Evolutionary conservation across 2,113 vertebrate genomes (phyloP).

Genomic region (Candoia aspera): DNA sequence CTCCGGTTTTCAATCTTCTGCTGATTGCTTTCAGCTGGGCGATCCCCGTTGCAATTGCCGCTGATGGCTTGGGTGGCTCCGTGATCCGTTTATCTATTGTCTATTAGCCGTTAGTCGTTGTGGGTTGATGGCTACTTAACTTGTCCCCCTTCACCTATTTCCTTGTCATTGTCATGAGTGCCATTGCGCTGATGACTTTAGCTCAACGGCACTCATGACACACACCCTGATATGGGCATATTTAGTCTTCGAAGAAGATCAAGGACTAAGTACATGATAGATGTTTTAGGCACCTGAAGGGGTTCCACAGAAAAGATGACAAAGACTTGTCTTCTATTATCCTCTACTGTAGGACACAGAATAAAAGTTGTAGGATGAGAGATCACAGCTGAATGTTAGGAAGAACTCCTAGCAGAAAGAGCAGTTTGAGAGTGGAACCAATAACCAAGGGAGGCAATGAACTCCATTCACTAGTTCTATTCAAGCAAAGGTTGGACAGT

Average conservation of each 20-base stretch:
- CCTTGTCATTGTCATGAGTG: no score
- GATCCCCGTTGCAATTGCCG: no score
- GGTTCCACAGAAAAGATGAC: background rate
- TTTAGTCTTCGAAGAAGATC: background rate
- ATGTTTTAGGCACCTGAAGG: background rate
- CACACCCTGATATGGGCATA: slow-evolving; percentile 54
- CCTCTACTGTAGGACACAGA: background rate
- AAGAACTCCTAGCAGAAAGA: background rate
- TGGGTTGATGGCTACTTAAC: no score
- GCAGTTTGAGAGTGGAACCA: background rate
- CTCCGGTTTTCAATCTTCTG: no score
- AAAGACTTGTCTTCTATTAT: background rate
- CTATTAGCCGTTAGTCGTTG: no score
- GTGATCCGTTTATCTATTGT: no score
- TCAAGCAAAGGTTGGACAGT: background rate
- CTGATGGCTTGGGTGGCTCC: no score
- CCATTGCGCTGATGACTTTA: no score
- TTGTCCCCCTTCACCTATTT: no score
- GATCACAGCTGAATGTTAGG: background rate
- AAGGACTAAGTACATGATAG: slow-evolving; percentile 46
- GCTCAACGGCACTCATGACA: no score
- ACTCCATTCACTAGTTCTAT: background rate
- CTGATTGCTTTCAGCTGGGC: no score
- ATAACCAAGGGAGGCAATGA: background rate
- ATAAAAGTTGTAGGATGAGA: background rate